phyloP scores from a whole-genome alignment of 2,113 vertebrate species.

The Limanda limanda region DNA sequence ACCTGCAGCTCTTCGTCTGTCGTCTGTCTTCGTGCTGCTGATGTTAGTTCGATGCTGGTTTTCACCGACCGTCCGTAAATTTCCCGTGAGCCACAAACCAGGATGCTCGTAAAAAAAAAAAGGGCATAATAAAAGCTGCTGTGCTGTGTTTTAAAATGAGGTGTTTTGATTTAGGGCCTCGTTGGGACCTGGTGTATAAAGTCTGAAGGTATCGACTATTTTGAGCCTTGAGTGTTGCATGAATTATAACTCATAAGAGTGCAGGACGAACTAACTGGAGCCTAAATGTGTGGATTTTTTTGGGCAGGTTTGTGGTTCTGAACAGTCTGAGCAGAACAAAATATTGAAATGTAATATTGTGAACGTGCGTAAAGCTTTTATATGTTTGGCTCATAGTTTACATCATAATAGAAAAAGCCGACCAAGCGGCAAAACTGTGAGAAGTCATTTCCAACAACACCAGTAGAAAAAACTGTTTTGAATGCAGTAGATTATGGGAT shows the following conservation, averaged over 20 bases:
- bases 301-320: background rate
- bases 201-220: no score
- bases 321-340: background rate
- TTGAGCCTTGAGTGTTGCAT: no score
- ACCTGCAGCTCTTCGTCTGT: background rate
- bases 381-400: background rate
- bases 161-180: no score
- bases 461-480: background rate
- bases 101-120: background rate
- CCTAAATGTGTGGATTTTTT: no score
- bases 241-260: no score
- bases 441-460: background rate
- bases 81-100: background rate
- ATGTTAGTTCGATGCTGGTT: background rate
- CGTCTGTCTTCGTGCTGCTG: no score
- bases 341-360: background rate
- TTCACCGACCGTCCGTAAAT: background rate
- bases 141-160: background rate
- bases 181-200: no score
- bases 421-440: no score
- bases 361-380: background rate
- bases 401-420: background rate
- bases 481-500: background rate
- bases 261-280: no score
- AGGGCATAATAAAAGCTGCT: background rate